These are phyloP conservation scores for Hestina assimilis DNA, from an alignment of 1,140 invertebrate species.

Conservation along the genomic window DNA sequence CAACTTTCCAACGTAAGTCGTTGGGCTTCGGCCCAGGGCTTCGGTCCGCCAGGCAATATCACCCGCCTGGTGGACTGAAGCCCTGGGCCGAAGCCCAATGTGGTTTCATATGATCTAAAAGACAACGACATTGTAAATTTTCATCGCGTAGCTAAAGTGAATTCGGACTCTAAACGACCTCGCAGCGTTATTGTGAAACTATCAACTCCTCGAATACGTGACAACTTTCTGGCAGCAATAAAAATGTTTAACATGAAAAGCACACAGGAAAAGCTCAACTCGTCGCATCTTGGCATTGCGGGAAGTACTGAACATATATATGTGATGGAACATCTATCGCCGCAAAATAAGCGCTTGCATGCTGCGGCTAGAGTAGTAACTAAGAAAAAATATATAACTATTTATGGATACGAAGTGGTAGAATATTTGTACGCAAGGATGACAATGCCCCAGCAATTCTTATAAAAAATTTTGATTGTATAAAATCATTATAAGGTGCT, in stretches of 20 bases:
- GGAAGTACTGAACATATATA: conserved; percentile 11
- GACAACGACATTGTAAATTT: conserved; percentile 12
- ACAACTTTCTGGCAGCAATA: too few relatives aligned
- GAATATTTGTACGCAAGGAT: conserved; percentile 3
- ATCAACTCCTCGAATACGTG: conserved; percentile 8
- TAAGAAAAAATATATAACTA: conserved; percentile 17
- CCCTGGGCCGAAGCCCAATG: too few relatives aligned
- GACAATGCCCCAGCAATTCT: not conserved
- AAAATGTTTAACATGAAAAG: conserved; percentile 27
- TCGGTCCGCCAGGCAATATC: too few relatives aligned
- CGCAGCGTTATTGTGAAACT: conserved; percentile 21
- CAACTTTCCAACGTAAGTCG: too few relatives aligned
- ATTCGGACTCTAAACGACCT: conserved; percentile 14
- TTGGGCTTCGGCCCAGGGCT: too few relatives aligned
- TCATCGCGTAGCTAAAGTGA: conserved; percentile 20
- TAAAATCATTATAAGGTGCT: conserved; percentile 1
- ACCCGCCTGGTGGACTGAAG: too few relatives aligned
- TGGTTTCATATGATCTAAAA: not conserved
- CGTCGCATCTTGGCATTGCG: conserved; percentile 11
- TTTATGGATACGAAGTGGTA: conserved; percentile 8
- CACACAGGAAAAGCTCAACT: conserved; percentile 17
- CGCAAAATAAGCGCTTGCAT: conserved; percentile 19
- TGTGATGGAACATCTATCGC: conserved; percentile 11
- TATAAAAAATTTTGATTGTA: conserved; percentile 7
- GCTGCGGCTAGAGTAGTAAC: conserved; percentile 8